A percentile compares a stretch with the other conserved stretches of the same genome.
phyloP scores from a whole-genome alignment of 1,140 invertebrate genomes.

The Temnothorax longispinosus region DNA sequence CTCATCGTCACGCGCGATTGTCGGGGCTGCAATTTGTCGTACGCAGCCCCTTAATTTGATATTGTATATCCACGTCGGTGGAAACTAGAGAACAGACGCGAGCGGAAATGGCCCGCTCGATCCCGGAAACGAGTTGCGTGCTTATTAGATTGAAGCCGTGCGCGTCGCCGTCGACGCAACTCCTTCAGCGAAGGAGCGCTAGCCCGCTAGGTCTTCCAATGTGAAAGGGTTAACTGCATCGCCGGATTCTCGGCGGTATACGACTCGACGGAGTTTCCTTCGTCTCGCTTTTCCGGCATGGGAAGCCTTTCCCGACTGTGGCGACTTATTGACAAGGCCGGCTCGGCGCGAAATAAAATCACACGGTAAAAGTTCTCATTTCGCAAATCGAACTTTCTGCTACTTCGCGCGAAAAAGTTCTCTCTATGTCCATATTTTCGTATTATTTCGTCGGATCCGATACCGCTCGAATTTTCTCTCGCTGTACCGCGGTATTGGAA shows the following conservation, averaged over 20 bases:
- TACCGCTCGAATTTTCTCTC: neutral
- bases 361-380: constrained; percentile 26
- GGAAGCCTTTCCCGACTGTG: neutral
- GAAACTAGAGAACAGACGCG: constrained; percentile 43
- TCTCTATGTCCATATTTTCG: constrained; percentile 1
- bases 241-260: constrained; percentile 56
- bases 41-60: constrained; percentile 36
- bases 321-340: constrained; percentile 64
- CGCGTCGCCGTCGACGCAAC: constrained; percentile 64
- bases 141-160: constrained; percentile 77
- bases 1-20: constrained; percentile 27
- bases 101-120: constrained; percentile 29
- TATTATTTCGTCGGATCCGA: constrained; percentile 5
- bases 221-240: constrained; percentile 74
- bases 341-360: constrained; percentile 66
- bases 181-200: constrained; percentile 43
- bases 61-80: constrained; percentile 16
- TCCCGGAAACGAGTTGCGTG: constrained; percentile 54
- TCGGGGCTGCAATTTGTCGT: constrained; percentile 34
- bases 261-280: constrained; percentile 63
- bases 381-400: neutral
- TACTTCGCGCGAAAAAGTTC: constrained; percentile 16
- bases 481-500: neutral
- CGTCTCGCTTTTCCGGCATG: constrained; percentile 70
- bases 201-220: constrained; percentile 65